These are phyloP conservation scores for Atrina japonica DNA, from an alignment of 2,888 invertebrate genomes.

Conservation along the genomic window DNA sequence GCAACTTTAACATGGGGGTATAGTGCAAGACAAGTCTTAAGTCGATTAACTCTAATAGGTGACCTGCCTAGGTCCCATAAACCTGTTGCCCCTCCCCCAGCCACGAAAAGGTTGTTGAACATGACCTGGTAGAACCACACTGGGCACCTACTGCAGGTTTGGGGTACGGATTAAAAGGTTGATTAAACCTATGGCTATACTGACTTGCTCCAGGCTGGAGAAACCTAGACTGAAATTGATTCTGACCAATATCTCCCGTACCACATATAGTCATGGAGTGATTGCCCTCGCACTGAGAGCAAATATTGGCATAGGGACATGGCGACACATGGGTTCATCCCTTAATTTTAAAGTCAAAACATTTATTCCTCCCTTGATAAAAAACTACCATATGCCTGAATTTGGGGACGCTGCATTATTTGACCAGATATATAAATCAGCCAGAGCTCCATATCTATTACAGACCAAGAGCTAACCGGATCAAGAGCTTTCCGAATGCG, in stretches of 20 bases:
- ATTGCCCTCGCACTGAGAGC: background rate
- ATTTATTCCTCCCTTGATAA: background rate
- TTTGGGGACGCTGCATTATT: background rate
- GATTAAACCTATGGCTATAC: too few relatives aligned
- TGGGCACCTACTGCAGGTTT: too few relatives aligned
- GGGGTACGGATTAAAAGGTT: too few relatives aligned
- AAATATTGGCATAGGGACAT: conserved; percentile 29
- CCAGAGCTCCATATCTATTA: conserved; percentile 38
- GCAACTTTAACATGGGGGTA: conserved; percentile 7
- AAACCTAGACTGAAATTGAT: too few relatives aligned
- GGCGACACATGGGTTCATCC: conserved; percentile 11
- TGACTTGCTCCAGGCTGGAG: too few relatives aligned
- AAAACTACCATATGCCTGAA: background rate
- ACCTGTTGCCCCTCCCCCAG: too few relatives aligned
- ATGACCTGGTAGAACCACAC: too few relatives aligned
- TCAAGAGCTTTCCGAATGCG: conserved; percentile 1
- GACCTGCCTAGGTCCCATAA: conserved; percentile 4
- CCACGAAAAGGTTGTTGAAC: too few relatives aligned
- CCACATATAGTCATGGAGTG: too few relatives aligned
- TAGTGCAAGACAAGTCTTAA: background rate
- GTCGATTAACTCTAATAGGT: background rate
- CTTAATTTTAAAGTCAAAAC: conserved; percentile 28
- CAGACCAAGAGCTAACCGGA: conserved; percentile 10
- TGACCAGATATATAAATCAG: background rate
- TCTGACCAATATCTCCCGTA: too few relatives aligned